Percentiles rank a stretch among this genome's conserved stretches.
Conservation (phyloP, 2,113 vertebrate species). For the Mystacornis crossleyi region DNA sequence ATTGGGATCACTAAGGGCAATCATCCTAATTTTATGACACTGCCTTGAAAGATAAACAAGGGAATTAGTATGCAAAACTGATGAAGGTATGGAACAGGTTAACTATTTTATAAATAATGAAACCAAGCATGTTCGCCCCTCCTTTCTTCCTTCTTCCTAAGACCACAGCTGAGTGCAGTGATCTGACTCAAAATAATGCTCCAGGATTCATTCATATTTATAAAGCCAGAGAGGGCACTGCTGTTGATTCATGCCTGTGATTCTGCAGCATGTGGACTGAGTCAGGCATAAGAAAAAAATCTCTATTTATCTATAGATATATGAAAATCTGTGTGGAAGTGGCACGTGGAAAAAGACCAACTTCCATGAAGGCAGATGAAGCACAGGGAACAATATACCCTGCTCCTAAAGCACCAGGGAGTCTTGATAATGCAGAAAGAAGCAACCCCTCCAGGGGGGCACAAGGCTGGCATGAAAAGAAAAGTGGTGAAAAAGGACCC, state of each 20-base stretch:
- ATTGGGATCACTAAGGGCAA: not conserved
- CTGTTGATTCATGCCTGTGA: not conserved
- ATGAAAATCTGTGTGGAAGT: not conserved
- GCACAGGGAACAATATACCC: not conserved
- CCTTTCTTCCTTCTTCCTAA: not conserved
- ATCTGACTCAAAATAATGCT: not conserved
- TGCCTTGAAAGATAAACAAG: not conserved
- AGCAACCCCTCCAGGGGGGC: not conserved
- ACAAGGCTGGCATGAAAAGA: not conserved
- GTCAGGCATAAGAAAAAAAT: not conserved
- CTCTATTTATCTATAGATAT: not conserved
- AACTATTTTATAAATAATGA: not conserved
- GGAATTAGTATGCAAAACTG: not conserved
- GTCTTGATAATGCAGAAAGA: not conserved
- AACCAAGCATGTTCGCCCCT: not conserved
- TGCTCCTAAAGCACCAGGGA: not conserved
- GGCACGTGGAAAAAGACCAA: not conserved
- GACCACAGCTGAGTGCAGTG: not conserved
- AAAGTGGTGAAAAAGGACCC: not conserved
- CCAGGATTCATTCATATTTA: not conserved
- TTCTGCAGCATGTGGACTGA: not conserved
- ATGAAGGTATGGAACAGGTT: not conserved
- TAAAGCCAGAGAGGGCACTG: not conserved
- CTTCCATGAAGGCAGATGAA: not conserved
- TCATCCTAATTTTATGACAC: not conserved